A percentile compares a stretch with the other conserved stretches of the same genome.
phyloP scores from a whole-genome alignment of 1,140 invertebrate species.

The Heliconius nattereri region DNA sequence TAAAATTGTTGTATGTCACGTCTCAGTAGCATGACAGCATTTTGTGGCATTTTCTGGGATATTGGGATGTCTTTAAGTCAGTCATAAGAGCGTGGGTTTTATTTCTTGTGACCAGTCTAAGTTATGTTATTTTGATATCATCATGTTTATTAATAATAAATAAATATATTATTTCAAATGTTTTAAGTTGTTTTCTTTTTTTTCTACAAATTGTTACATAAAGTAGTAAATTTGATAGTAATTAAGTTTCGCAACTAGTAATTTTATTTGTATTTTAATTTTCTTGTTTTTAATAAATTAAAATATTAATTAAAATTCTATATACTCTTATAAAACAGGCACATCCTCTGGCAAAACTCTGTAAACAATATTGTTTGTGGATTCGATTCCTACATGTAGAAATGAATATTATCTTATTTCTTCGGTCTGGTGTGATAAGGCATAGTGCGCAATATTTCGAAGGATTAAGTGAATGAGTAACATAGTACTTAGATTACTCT shows the following conservation, averaged over 20 bases:
- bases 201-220: too few species aligned
- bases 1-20: not conserved
- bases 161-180: slow-evolving; percentile 1
- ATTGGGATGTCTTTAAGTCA: not conserved
- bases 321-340: too few species aligned
- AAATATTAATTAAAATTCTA: too few species aligned
- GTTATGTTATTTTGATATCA: not conserved
- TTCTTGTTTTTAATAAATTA: too few species aligned
- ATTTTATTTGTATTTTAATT: not conserved
- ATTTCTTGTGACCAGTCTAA: not conserved
- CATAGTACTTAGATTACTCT: too few species aligned
- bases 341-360: too few species aligned
- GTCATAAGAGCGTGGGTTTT: not conserved
- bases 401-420: too few species aligned
- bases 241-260: not conserved
- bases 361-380: too few species aligned
- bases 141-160: not conserved
- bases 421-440: too few species aligned
- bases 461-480: too few species aligned
- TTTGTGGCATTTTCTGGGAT: not conserved
- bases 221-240: too few species aligned
- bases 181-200: not conserved
- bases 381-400: not conserved
- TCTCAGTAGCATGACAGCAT: not conserved
- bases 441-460: too few species aligned